phyloP scores from a whole-genome alignment of 2,888 invertebrate species.

The Microctonus brassicae region DNA sequence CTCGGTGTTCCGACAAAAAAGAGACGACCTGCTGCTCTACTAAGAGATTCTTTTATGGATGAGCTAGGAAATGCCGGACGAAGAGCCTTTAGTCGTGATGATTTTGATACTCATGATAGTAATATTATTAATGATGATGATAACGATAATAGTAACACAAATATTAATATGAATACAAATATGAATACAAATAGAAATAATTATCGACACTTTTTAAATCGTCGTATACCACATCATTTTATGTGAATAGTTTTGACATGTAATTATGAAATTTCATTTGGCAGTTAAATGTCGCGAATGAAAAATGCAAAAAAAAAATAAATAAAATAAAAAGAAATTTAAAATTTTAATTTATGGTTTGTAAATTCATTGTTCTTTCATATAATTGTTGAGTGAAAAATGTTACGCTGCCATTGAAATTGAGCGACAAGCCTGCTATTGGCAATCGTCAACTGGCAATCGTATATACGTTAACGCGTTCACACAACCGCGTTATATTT shows the following conservation, averaged over 20 bases:
- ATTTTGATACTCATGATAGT: not conserved
- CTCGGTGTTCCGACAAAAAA: not conserved
- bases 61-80: not conserved
- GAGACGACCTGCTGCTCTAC: not conserved
- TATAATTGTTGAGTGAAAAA: conserved; percentile 1
- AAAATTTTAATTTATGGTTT: not conserved
- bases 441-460: conserved; percentile 17
- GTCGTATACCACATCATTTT: not conserved
- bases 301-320: not conserved
- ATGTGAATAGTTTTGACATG: not conserved
- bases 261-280: not conserved
- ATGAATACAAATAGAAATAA: conserved; percentile 10
- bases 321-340: not conserved
- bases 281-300: not conserved
- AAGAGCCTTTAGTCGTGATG: not conserved
- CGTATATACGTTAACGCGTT: not conserved
- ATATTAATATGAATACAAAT: conserved; percentile 29
- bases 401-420: conserved; percentile 15
- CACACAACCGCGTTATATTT: conserved; percentile 23
- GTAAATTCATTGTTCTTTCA: not conserved
- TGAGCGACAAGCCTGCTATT: conserved; percentile 38
- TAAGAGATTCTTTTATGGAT: not conserved
- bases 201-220: not conserved
- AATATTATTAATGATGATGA: conserved; percentile 10
- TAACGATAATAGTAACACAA: conserved; percentile 28